These are phyloP conservation scores for Sternarchorhynchus goeldii DNA, from an alignment of 2,797 vertebrate species.

Conservation along the genomic window DNA sequence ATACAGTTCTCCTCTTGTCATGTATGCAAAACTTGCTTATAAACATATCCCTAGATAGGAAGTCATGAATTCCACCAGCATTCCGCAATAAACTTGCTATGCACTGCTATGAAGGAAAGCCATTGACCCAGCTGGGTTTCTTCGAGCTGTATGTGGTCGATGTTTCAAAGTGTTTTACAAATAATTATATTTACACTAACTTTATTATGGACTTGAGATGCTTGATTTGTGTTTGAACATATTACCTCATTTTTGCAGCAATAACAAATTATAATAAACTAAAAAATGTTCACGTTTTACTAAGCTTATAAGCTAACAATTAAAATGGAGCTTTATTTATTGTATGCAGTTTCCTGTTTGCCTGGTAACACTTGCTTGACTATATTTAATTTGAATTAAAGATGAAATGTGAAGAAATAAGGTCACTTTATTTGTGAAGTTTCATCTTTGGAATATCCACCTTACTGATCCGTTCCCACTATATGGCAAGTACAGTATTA, in stretches of 20 bases:
- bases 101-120: not conserved
- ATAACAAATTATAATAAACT: constrained; percentile 42
- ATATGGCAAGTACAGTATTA: not conserved
- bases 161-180: constrained; percentile 27
- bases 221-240: constrained; percentile 57
- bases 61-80: constrained; percentile 18
- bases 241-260: constrained; percentile 60
- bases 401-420: no score
- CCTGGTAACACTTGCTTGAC: no score
- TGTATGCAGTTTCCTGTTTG: no score
- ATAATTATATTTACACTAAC: constrained; percentile 27
- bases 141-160: constrained; percentile 5
- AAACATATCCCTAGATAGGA: not conserved
- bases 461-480: not conserved
- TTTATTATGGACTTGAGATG: constrained; percentile 37
- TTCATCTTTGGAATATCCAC: no score
- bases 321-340: no score
- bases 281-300: not conserved
- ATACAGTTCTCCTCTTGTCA: not conserved
- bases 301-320: not conserved
- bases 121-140: not conserved
- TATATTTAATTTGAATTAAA: no score
- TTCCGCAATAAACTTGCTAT: constrained; percentile 21
- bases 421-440: no score
- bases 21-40: not conserved